Percentiles rank a stretch among this genome's conserved stretches.
These are phyloP conservation scores for Triplophysa siluroides DNA, from an alignment of 2,113 vertebrate species.

Conservation along the genomic window DNA sequence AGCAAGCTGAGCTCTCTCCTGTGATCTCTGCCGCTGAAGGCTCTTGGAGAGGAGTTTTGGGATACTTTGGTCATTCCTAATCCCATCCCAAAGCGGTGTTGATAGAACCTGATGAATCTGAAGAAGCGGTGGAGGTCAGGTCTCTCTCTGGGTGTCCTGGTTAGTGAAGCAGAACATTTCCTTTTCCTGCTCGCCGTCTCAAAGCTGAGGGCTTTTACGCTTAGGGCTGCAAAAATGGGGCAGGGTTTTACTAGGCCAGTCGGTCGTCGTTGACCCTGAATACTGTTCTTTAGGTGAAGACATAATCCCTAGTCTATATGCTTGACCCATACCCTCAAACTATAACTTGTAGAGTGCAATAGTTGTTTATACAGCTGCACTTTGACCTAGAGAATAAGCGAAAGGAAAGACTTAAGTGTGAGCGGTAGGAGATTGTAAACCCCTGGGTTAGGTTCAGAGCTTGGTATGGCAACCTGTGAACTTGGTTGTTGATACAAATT, in stretches of 20 bases:
- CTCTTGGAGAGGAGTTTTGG: not conserved
- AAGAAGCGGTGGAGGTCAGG: not conserved
- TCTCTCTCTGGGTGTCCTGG: slow-evolving; percentile 36
- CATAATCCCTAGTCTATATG: not conserved
- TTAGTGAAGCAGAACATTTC: slow-evolving; percentile 38
- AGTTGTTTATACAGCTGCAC: not conserved
- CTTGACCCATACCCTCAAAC: not conserved
- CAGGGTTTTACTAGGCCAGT: slow-evolving; percentile 31
- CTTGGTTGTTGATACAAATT: not conserved
- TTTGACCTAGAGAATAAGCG: not conserved
- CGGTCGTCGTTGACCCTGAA: slow-evolving; percentile 10
- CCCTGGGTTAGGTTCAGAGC: not conserved
- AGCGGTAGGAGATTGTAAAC: not conserved
- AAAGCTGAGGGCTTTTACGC: slow-evolving; percentile 14
- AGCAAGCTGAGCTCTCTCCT: slow-evolving; percentile 27
- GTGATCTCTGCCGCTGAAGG: slow-evolving; percentile 21
- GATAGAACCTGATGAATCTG: slow-evolving; percentile 22
- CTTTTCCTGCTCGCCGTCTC: slow-evolving; percentile 20
- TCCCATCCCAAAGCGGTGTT: slow-evolving; percentile 31
- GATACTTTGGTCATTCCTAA: slow-evolving; percentile 27
- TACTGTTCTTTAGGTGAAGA: slow-evolving; percentile 5
- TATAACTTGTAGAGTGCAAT: not conserved
- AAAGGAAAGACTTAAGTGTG: not conserved
- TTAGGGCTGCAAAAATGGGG: slow-evolving; percentile 44
- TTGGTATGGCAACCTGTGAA: not conserved